phyloP scores from a whole-genome alignment of 2,888 invertebrate genomes.

The Dromius quadrimaculatus region DNA sequence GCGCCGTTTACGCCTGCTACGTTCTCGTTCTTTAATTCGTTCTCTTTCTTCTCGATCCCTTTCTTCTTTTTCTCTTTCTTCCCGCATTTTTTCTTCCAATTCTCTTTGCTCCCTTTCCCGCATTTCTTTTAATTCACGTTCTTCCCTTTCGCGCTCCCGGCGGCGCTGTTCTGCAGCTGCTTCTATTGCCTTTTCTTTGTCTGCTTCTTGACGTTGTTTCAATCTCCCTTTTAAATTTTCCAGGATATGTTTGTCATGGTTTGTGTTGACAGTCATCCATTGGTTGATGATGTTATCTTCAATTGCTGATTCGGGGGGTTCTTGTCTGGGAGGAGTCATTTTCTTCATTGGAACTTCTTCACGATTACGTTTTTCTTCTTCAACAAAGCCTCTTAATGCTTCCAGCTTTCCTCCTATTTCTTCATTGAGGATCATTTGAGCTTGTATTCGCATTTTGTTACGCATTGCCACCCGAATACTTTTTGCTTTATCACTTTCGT shows the following conservation, averaged over 20 bases:
- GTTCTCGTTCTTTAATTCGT: constrained; percentile 61
- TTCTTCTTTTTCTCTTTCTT: constrained; percentile 61
- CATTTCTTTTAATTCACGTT: constrained; percentile 63
- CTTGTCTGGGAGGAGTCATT: constrained; percentile 55
- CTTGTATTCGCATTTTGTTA: constrained; percentile 69
- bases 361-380: constrained; percentile 65
- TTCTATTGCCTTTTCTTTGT: constrained; percentile 61
- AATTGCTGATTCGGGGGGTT: constrained; percentile 54
- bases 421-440: constrained; percentile 67
- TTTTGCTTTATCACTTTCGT: constrained; percentile 68
- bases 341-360: constrained; percentile 57
- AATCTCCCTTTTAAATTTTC: constrained; percentile 69
- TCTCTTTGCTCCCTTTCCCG: constrained; percentile 63
- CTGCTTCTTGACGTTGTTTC: constrained; percentile 69
- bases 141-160: constrained; percentile 61
- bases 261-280: constrained; percentile 69
- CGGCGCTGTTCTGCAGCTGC: constrained; percentile 54
- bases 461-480: constrained; percentile 77
- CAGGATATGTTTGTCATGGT: constrained; percentile 68
- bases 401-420: constrained; percentile 65
- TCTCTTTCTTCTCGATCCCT: constrained; percentile 61
- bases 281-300: constrained; percentile 65
- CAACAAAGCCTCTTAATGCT: constrained; percentile 66
- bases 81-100: constrained; percentile 62
- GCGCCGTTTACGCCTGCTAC: constrained; percentile 62